Base-by-base conservation (phyloP, 2,888 invertebrate species). In the Sinotaia quadrata region DNA sequence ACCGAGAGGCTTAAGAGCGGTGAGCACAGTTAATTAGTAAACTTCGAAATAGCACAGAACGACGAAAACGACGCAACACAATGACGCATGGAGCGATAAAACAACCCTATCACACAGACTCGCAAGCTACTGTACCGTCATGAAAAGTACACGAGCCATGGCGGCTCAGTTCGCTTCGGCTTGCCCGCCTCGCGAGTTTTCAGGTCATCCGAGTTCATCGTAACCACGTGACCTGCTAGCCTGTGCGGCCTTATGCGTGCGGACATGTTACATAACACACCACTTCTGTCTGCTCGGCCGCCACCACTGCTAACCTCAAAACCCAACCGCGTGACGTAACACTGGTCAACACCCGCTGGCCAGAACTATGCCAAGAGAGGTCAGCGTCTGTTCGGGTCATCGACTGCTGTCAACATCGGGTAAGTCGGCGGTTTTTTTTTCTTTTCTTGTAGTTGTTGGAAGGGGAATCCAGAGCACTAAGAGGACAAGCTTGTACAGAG, bases 121-220 rank as follows among this genome's bases (percentile, higher is more conserved):
- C n/a, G n/a, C n/a, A n/a, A n/a, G n/a, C n/a, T n/a, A n/a, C n/a
- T n/a, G n/a, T n/a, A n/a, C n/a, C n/a, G n/a, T n/a, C n/a, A n/a
- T n/a, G n/a, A n/a, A n/a, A n/a, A n/a, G n/a, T n/a, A n/a, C n/a
- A n/a, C n/a, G n/a, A n/a, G n/a, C n/a, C n/a, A n/a, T n/a, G n/a
- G n/a, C n/a, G n/a, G n/a, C n/a, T n/a, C n/a, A n/a, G n/a, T n/a
- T n/a, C n/a, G n/a, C n/a, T n/a, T n/a, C n/a, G n/a, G n/a, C n/a
- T n/a, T n/a, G n/a, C 8, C 7, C 2, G 47, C 47, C 47, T 47
- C 47, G n/a, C 47, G 21, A 18, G 15, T 47, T 47, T 47, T 47
- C 47, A 47, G 47, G 47, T 47, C 47, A 47, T 47, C 47, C 47
- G 47, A 47, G 47, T 47, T 47, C 47, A 47, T 21, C n/a, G 47